Conservation (phyloP, 2,113 vertebrate genomes). For the Tragelaphus buxtoni region DNA sequence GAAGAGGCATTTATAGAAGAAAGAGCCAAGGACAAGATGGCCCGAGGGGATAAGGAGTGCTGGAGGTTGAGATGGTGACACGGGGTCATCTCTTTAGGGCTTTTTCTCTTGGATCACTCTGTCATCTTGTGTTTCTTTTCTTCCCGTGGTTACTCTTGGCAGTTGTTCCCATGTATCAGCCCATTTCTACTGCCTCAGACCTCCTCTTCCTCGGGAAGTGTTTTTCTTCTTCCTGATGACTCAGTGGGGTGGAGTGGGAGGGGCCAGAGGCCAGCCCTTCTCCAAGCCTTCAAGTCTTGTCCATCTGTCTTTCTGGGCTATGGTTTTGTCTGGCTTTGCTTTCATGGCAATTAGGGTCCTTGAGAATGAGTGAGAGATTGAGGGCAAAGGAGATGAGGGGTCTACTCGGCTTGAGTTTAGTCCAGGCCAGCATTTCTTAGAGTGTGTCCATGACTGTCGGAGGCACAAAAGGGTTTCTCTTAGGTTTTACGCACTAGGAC, state of each 20-base stretch:
- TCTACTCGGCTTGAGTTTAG: neutral
- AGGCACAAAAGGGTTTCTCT: neutral
- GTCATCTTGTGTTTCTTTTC: neutral
- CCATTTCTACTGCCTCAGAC: neutral
- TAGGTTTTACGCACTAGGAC: neutral
- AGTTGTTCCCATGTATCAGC: neutral
- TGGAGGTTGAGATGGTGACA: too few relatives aligned
- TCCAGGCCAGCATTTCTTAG: neutral
- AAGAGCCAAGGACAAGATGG: too few relatives aligned
- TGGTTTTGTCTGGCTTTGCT: neutral
- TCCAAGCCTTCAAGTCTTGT: neutral
- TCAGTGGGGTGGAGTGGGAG: neutral
- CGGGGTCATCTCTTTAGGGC: fast-evolving
- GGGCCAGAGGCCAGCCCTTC: neutral
- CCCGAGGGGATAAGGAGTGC: neutral
- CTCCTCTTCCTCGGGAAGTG: neutral
- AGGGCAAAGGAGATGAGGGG: neutral
- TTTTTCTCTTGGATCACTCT: fast-evolving
- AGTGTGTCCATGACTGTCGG: neutral
- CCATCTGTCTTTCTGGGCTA: neutral
- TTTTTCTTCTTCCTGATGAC: neutral
- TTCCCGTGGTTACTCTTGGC: neutral
- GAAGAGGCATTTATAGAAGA: neutral
- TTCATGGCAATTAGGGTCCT: neutral
- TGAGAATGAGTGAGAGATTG: neutral